Evolutionary conservation across 2,113 vertebrate genomes (phyloP).

Genomic region (Thamnaconus septentrionalis): DNA sequence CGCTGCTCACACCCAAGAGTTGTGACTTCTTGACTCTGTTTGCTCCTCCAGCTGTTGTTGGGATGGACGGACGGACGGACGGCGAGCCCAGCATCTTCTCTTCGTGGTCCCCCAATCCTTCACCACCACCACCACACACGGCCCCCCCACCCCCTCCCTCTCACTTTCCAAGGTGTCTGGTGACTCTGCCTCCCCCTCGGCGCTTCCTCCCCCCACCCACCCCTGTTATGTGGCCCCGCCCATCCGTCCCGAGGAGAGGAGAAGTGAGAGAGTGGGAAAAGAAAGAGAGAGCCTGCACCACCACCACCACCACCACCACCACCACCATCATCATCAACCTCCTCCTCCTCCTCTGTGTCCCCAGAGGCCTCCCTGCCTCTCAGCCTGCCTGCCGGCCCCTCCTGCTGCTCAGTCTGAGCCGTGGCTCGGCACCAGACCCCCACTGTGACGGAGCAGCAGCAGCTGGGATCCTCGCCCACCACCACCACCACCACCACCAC

Average conservation of each 20-base stretch:
- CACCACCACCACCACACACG: slow-evolving; percentile 38
- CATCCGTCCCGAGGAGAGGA: slow-evolving; percentile 59
- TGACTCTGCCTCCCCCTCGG: slow-evolving; percentile 57
- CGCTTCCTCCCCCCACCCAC: slow-evolving; percentile 8
- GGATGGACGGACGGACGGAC: slow-evolving; percentile 28
- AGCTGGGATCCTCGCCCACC: slow-evolving; percentile 33
- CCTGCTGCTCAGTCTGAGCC: slow-evolving; percentile 72
- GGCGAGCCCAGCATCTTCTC: slow-evolving; percentile 37
- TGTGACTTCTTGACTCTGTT: slow-evolving; percentile 36
- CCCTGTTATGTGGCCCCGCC: slow-evolving; percentile 71
- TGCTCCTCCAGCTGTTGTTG: slow-evolving; percentile 15
- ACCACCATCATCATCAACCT: slow-evolving; percentile 21
- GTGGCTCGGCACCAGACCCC: slow-evolving; percentile 67
- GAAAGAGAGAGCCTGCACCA: slow-evolving; percentile 71
- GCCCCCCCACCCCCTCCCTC: slow-evolving; percentile 12
- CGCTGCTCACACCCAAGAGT: slow-evolving; percentile 7
- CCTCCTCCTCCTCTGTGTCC: slow-evolving; percentile 67
- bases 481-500: slow-evolving; percentile 29
- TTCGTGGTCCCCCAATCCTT: slow-evolving; percentile 21
- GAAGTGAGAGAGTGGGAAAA: neutral
- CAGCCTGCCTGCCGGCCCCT: slow-evolving; percentile 49
- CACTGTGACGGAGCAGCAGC: slow-evolving; percentile 39
- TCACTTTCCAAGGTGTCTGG: slow-evolving; percentile 69
- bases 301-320: slow-evolving; percentile 54
- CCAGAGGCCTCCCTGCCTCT: slow-evolving; percentile 63